Evolutionary conservation across 1,140 invertebrate genomes (phyloP), one percentile per base, ranked within the genome.

Genomic region (Protaetia brevitarsis): DNA sequence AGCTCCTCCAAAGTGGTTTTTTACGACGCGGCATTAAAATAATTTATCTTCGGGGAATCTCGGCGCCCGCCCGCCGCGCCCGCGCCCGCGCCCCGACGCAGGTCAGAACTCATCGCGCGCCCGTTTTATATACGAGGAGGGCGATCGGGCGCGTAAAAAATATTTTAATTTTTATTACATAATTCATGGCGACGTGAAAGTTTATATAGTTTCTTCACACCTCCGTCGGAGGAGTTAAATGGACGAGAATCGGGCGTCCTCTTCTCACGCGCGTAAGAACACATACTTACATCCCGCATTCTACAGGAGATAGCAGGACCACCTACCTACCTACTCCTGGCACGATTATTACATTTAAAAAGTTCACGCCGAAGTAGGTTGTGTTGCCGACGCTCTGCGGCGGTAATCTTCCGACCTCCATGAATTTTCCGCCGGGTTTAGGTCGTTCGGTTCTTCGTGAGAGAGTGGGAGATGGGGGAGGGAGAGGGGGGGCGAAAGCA

Each of bases 161-260:
- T 51, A 51, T 51, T 51, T 51, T 51, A 51, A 51, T 51, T 51
- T 51, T 51, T 51, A 51, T 51, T 51, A 51, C 41, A 51, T 51
- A 51, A 51, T 51, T 51, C 41, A 51, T 51, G 11, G 41, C 41
- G 10, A 10, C 4, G 26, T 51, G 41, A 51, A 51, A 51, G 41
- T 51, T 51, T 51, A 51, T 51, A 51, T 51, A 23, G 41, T 19
- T 7, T 7, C 26, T 10, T 19, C 6, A 23, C 26, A 23, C 19
- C 16, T 8, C 7, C 6, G 7, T 51, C 34, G 3, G 5, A 37
- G 16, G 10, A 16, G 34, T 37, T 37, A 11, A 11, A 37, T 3
- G 34, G 16, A 37, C 5, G n/a, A 11, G 3, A 37, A 37, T 36
- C 7, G 7, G 8, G 16, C 8, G 8, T 2, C 7, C 10, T n/a